Evolutionary conservation across 2,797 vertebrate species (phyloP).

Genomic region (Kryptopterus vitreolus): DNA sequence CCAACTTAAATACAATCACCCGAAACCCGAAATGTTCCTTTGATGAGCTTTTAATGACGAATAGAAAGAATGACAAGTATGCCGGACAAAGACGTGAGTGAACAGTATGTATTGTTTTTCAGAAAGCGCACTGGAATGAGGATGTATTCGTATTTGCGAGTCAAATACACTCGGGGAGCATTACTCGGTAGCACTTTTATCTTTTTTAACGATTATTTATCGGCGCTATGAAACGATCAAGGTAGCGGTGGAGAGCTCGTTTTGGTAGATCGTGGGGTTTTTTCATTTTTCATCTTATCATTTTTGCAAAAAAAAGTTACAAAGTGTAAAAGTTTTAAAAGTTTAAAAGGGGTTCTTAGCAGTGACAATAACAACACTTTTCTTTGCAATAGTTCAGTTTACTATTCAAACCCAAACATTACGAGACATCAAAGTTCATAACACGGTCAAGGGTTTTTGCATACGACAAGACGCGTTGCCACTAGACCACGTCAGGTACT

Average conservation of each 20-base stretch:
- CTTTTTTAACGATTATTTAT: not conserved
- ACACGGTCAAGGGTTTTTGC: not conserved
- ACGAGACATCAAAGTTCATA: not conserved
- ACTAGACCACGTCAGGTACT: not conserved
- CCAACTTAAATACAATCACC: not conserved
- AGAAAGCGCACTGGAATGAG: not conserved
- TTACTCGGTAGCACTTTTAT: not conserved
- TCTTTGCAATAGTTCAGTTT: too few relatives aligned
- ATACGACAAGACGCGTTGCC: not conserved
- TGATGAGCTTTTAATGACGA: not conserved
- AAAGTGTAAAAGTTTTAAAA: too few relatives aligned
- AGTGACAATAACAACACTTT: not conserved
- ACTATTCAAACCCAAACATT: too few relatives aligned
- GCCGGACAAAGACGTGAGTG: too few relatives aligned
- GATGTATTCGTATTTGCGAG: slow-evolving; percentile 5
- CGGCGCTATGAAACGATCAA: not conserved
- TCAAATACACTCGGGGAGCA: not conserved
- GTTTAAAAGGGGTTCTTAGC: too few relatives aligned
- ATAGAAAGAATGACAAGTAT: not conserved
- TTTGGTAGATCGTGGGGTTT: not conserved
- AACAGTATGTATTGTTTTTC: not conserved
- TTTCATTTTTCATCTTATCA: not conserved
- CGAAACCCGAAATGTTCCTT: not conserved
- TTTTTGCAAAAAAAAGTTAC: too few relatives aligned
- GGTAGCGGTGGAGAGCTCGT: not conserved